Evolutionary conservation across 2,797 vertebrate species (phyloP), one percentile per base, ranked within the genome.

Genomic region (Lycodopsis pacificus): DNA sequence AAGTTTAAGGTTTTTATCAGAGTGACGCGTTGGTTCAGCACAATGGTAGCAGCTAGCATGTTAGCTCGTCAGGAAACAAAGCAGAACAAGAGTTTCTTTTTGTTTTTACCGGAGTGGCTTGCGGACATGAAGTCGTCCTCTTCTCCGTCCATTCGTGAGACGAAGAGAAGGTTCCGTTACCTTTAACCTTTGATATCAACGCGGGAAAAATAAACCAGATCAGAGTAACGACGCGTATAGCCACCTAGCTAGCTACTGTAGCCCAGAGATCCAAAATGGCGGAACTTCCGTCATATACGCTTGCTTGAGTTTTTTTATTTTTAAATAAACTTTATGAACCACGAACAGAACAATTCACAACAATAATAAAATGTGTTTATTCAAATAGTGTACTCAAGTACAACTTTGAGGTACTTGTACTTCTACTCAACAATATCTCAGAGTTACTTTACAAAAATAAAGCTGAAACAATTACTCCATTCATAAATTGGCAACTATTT

Each of bases 61-160:
- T 15, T 79, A 68, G 65, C 77, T 44, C 1, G 17, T 15, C 44
- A 27, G 36, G 53, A 87, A 89, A 87, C 88, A 92, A 87, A 89
- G 82, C 83, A 7, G 11, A 8, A 4, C 6, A 13, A 17, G 15
- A 4, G 22, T 1, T 11, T 19, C 2, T 65, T 25, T 42, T 20
- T 17, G 4, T 57, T 30, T 56, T 80, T 90, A 94, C 91, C 94
- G 17, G 94, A 95, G 57, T 77, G 93, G 83, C 32, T 94, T 75
- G 86, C 95, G 81, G 95, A 85, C 85, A 90, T 82, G 67, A 95
- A 92, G 25, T 95, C 95, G 36, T 95, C 95, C 34, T 94, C 93
- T 48, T 92, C 95, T 73, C 89, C 94, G 85, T 95, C 94, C 95
- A 96, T 96, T 25, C 48, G 65, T 51, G 54, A 20, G 32, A 68